Base-by-base conservation (phyloP, 2,113 vertebrate species). In the Benitochromis conjunctus region DNA sequence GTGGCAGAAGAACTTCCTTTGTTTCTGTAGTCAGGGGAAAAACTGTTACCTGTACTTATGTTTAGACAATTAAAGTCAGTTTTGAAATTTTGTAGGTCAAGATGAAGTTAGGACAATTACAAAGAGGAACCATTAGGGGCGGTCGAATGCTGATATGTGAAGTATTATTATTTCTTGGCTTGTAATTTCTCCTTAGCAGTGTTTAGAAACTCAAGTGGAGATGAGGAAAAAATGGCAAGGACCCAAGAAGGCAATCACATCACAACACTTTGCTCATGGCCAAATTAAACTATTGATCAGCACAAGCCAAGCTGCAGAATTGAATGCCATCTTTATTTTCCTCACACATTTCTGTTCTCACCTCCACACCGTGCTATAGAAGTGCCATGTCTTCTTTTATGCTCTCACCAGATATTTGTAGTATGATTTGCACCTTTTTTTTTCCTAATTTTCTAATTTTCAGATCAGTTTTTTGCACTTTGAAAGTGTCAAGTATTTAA, bases 401-500 rank as follows among this genome's bases (percentile, higher is more conserved):
- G 89, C 92, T 93, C 60, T 91, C 90, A 90, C 88, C 86, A 80
- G 76, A 89, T 82, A 77, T 92, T 93, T 86, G 58, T 93, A 93
- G 93, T 92, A 91, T 94, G 87, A 94, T 92, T 95, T 95, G 94
- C 95, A 95, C 93, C 88, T 93, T 90, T 77, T 82, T 54, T 82
- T 84, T 43, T 81, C 36, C n/a, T n/a, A n/a, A n/a, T n/a, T 62
- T 66, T 86, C 80, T 80, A 86, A 76, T 81, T 88, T 92, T 90
- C 85, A 64, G 88, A 92, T 92, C 81, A 19, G 54, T 79, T 36
- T 91, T 90, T 92, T 94, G 92, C 94, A 91, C 93, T 94, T 95
- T 94, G 92, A 90, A 94, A 95, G 94, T 94, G 90, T 92, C 51
- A 60, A 94, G 87, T 95, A 94, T 94, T 93, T 94, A 92, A 95